Evolutionary conservation across 2,113 vertebrate genomes (phyloP), one percentile per base, ranked within the genome.

Genomic region (Mustela nigripes): DNA sequence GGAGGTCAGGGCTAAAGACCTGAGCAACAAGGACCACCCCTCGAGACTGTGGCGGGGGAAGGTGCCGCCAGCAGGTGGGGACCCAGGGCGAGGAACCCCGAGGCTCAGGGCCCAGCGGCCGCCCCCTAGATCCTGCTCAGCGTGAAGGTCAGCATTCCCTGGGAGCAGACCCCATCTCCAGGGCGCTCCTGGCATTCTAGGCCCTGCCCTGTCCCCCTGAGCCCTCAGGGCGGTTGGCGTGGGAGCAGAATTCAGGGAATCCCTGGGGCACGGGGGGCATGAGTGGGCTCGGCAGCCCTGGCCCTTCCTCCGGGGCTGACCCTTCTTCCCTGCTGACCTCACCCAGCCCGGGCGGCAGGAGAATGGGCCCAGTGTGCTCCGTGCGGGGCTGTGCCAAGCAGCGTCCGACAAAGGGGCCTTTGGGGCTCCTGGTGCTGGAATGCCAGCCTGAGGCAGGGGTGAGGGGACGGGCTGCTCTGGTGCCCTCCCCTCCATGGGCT

Each of bases 391-490:
- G 99, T 97, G 98, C 98, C 95, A 97, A 87, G 28, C 97, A 60
- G 93, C 69, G 90, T 97, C 93, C 97, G 98, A 99, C 99, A 99
- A 99, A 99, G 98, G 98, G 3, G 76, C 94, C 96, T 98, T 99
- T 99, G 99, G 99, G 98, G 91, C 12, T 97, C 84, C 7, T 22
- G 85, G 97, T 62, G 97, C 76, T 76, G 97, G 98, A 99, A 99
- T 99, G 99, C 99, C 90, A 98, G 98, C 81, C 98, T 95, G 98
- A 6, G 94, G 97, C 42, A 80, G 95, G 95, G 73, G 89, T 42
- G 78, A 60, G 80, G 92, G 97, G 94, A 95, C 8, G 2, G 89
- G 42, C 39, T 0, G 28, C 48, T 53, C 95, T 53, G 21, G 65
- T 48, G 90, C 71, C 96, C 36, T 95, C 97, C 69, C 84, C 48